Base-by-base conservation (phyloP, 2,797 vertebrate genomes). In the Pangasius macronema region DNA sequence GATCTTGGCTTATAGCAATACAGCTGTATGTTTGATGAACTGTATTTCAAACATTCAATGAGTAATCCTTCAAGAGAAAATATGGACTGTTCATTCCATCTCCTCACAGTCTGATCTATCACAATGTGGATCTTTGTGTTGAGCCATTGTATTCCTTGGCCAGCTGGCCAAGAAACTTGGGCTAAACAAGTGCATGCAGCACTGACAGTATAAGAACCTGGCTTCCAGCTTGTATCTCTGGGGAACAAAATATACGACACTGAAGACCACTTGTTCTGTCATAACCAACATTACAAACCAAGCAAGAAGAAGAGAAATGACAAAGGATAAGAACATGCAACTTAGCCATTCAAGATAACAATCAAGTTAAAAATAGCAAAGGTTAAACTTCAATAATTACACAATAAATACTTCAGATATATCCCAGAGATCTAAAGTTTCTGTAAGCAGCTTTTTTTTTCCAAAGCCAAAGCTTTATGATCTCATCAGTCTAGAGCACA, bases 71-170 rank as follows among this genome's bases (percentile, higher is more conserved):
- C 49, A 0, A 73, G 53, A n/a, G 57, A 70, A 79, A 85, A 83
- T 63, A 61, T 55, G 70, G 5, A 76, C 70, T 36, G 53, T 39
- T 51, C 67, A 81, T 61, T 84, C 59, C 49, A 70, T 67, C 30
- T 16, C 59, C n/a, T 63, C 49, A n/a, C 22, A 65, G 59, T 83
- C 46, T 89, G 55, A 73, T 86, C 79, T 72, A 63, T 86, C 22
- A 86, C 49, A 46, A 49, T 51, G 42, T 10, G 61, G 63, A 84
- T 42, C 77, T 46, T n/a, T 84, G 72, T 86, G 76, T 30, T n/a
- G 70, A 85, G 67, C 20, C 85, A 59, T 67, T 86, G 77, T 75
- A 83, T 83, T 77, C n/a, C 59, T 87, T 89, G 87, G 86, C 82
- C 33, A 27, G 30, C 30, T 61, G 70, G 84, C 82, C 46, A 79